Conservation (phyloP, 2,888 invertebrate genomes). For the Meteorus cinctellus region DNA sequence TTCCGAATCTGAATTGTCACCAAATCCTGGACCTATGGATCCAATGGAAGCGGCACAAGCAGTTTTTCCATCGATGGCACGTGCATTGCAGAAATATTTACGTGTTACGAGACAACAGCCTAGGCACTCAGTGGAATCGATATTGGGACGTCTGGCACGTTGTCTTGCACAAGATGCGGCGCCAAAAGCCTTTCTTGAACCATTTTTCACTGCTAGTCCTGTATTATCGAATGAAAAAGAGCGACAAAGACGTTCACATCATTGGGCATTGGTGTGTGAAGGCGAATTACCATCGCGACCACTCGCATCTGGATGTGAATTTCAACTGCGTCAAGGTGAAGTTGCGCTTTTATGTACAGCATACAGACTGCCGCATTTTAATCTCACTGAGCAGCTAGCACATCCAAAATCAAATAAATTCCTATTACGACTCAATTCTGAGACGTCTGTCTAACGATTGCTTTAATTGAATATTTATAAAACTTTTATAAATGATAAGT, state of each 20-base stretch:
- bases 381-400: conserved; percentile 95
- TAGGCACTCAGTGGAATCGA: conserved; percentile 94
- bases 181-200: conserved; percentile 95
- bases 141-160: conserved; percentile 90
- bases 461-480: conserved; percentile 8
- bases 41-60: conserved; percentile 98
- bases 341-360: conserved; percentile 92
- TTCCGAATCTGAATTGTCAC: conserved; percentile 83
- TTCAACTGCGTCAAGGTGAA: conserved; percentile 94
- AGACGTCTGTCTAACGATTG: conserved; percentile 92
- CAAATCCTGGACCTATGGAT: conserved; percentile 83
- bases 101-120: conserved; percentile 97
- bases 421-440: conserved; percentile 93
- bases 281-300: conserved; percentile 88
- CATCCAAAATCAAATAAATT: conserved; percentile 97
- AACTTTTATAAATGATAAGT: neutral
- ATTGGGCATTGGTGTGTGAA: conserved; percentile 97
- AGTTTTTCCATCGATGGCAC: conserved; percentile 96
- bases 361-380: conserved; percentile 92
- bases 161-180: conserved; percentile 96
- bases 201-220: conserved; percentile 90
- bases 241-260: conserved; percentile 84
- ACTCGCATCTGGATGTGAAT: conserved; percentile 87
- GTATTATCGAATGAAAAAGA: conserved; percentile 91
- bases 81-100: conserved; percentile 96